Percentiles rank a stretch among this genome's conserved stretches.
phyloP scores from a whole-genome alignment of 2,113 vertebrate genomes.

The Erythrolamprus reginae region DNA sequence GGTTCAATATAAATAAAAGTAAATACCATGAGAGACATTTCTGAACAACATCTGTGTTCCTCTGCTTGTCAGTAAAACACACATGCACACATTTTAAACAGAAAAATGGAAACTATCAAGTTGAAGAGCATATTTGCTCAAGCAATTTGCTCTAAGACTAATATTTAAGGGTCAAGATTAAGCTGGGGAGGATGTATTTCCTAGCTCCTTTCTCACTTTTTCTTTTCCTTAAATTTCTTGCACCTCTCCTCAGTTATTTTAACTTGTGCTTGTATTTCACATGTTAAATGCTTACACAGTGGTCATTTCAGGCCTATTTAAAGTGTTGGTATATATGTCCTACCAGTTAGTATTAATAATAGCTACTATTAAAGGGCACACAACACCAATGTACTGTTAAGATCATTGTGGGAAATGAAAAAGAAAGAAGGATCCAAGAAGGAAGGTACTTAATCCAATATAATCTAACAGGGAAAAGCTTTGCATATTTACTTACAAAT shows the following conservation, averaged over 20 bases:
- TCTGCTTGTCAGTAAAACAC: constrained; percentile 31
- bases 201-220: background rate
- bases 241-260: background rate
- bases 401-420: background rate
- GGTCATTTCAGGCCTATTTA: background rate
- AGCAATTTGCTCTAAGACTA: background rate
- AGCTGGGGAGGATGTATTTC: background rate
- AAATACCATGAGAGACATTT: constrained; percentile 36
- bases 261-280: background rate
- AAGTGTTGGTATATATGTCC: background rate
- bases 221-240: background rate
- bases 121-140: background rate
- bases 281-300: background rate
- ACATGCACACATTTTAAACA: background rate
- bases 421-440: background rate
- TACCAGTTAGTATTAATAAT: too few relatives aligned
- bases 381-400: background rate
- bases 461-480: background rate
- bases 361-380: background rate
- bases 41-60: constrained; percentile 43
- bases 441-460: background rate
- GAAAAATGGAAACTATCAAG: background rate
- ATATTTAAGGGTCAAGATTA: background rate
- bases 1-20: constrained; percentile 29
- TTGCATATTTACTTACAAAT: background rate